These are phyloP conservation scores for Capitulum mitella DNA, from an alignment of 2,888 invertebrate species.

Conservation along the genomic window DNA sequence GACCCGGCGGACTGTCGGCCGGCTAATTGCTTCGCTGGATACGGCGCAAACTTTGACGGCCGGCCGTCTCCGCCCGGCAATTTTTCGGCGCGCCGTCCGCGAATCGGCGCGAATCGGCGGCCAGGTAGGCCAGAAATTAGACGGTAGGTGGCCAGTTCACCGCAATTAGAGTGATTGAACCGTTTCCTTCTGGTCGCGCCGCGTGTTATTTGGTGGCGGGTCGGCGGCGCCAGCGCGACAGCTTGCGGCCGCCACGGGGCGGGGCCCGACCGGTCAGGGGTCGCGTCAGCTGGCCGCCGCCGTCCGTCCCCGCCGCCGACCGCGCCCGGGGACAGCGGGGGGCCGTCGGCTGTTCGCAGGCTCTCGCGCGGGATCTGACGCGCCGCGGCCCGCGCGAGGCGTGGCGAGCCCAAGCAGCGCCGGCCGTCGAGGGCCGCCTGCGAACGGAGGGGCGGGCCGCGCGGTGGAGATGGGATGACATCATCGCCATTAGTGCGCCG, in stretches of 20 bases:
- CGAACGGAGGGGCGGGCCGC: too few species aligned
- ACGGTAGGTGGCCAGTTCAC: slow-evolving; percentile 17
- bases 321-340: neutral
- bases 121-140: neutral
- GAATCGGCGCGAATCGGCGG: neutral
- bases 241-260: slow-evolving; percentile 7
- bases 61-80: neutral
- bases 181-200: neutral
- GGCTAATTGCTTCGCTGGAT: slow-evolving; percentile 13
- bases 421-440: too few species aligned
- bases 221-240: neutral
- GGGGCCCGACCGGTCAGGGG: slow-evolving; percentile 9
- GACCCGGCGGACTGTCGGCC: neutral
- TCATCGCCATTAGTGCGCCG: neutral
- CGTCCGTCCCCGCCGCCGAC: neutral
- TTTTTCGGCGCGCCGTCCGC: neutral
- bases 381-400: too few species aligned
- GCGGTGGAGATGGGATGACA: neutral
- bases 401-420: too few species aligned
- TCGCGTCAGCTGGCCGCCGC: neutral
- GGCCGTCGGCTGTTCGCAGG: too few species aligned
- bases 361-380: too few species aligned
- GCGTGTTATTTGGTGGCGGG: slow-evolving; percentile 12
- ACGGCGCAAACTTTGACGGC: slow-evolving; percentile 12
- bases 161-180: slow-evolving; percentile 22